phyloP scores from a whole-genome alignment of 1,140 invertebrate genomes.

The Campoletis sonorensis region DNA sequence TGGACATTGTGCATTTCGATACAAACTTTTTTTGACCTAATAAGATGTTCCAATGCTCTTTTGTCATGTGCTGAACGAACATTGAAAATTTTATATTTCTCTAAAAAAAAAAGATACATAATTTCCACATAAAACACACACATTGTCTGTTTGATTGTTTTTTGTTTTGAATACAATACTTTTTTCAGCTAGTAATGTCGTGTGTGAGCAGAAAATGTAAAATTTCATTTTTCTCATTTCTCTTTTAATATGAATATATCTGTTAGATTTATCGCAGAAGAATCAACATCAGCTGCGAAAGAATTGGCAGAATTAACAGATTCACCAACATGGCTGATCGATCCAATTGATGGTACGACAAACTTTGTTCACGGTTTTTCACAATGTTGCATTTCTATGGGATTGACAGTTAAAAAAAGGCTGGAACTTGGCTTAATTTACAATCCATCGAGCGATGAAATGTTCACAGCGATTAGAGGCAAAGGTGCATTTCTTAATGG shows the following conservation, averaged over 20 bases:
- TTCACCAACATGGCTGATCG: conserved; percentile 94
- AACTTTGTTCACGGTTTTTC: conserved; percentile 84
- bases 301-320: conserved; percentile 82
- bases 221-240: no score
- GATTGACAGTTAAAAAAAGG: conserved; percentile 81
- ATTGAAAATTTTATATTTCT: no score
- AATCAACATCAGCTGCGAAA: conserved; percentile 78
- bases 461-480: conserved; percentile 85
- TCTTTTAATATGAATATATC: conserved; percentile 29
- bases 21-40: no score
- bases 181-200: no score
- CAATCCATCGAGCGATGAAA: conserved; percentile 84
- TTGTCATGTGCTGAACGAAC: no score
- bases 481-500: conserved; percentile 88
- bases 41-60: no score
- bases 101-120: no score
- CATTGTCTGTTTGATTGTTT: no score
- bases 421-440: conserved; percentile 85
- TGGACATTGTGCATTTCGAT: no score
- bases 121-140: no score
- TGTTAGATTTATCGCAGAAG: conserved; percentile 90
- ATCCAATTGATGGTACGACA: conserved; percentile 86
- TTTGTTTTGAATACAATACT: no score
- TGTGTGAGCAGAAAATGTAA: no score
- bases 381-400: conserved; percentile 82